Evolutionary conservation across 2,113 vertebrate genomes (phyloP).

Genomic region (Peromyscus leucopus): DNA sequence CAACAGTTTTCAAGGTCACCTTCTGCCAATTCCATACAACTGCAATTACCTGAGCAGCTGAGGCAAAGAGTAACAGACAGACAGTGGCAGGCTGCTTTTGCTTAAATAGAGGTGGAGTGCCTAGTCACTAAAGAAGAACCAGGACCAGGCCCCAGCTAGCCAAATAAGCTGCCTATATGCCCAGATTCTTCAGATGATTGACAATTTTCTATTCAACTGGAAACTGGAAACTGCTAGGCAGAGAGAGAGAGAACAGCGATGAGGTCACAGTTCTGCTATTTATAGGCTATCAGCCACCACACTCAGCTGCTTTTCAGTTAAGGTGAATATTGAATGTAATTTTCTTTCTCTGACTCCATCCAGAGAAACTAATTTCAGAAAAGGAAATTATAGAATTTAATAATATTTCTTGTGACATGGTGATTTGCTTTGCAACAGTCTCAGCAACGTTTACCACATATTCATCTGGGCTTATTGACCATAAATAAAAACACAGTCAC

Average conservation of each 20-base stretch:
- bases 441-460: slow-evolving; percentile 56
- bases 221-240: slow-evolving; percentile 69
- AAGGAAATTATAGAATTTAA: slow-evolving; percentile 81
- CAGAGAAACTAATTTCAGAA: slow-evolving; percentile 77
- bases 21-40: slow-evolving; percentile 72
- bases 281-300: slow-evolving; percentile 74
- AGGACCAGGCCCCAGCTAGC: background rate
- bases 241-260: slow-evolving; percentile 68
- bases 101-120: background rate
- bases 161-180: slow-evolving; percentile 34
- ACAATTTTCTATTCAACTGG: slow-evolving; percentile 78
- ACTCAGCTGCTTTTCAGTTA: slow-evolving; percentile 78
- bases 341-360: slow-evolving; percentile 77
- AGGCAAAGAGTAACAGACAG: slow-evolving; percentile 45
- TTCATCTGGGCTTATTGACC: slow-evolving; percentile 68
- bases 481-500: slow-evolving; percentile 77
- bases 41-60: slow-evolving; percentile 62
- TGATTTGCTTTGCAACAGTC: slow-evolving; percentile 74
- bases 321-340: slow-evolving; percentile 81
- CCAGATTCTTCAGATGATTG: slow-evolving; percentile 72
- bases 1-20: slow-evolving; percentile 76
- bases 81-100: background rate
- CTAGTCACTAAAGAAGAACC: slow-evolving; percentile 31
- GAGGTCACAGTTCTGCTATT: slow-evolving; percentile 81
- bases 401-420: slow-evolving; percentile 78